Percentiles rank a stretch among this genome's conserved stretches.
Evolutionary conservation across 2,888 invertebrate species (phyloP).

Genomic region (Anthrax anthrax): DNA sequence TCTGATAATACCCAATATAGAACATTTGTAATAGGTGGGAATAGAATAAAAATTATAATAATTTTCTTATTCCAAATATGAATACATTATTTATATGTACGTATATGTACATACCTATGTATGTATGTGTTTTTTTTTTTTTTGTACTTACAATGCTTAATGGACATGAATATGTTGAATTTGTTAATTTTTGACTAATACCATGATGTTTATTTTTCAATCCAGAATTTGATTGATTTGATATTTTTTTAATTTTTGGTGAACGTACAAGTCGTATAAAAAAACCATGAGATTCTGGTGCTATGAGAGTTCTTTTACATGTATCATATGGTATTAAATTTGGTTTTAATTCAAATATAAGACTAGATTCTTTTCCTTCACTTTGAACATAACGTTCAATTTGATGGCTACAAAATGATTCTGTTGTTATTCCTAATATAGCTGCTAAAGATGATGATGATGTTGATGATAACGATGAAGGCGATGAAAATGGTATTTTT

Average conservation of each 20-base stretch:
- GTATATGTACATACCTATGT: constrained; percentile 8
- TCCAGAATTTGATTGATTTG: constrained; percentile 8
- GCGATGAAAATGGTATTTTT: background rate
- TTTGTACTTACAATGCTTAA: constrained; percentile 29
- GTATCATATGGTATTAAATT: constrained; percentile 18
- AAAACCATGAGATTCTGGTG: constrained; percentile 30
- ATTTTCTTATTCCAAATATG: no score
- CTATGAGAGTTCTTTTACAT: constrained; percentile 28
- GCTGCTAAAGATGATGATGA: background rate
- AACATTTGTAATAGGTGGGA: no score
- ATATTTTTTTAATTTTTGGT: constrained; percentile 20
- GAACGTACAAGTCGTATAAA: constrained; percentile 27
- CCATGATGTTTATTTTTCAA: background rate
- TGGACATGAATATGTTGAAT: constrained; percentile 24
- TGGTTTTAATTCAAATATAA: constrained; percentile 30
- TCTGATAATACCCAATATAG: no score
- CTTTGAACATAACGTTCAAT: constrained; percentile 30
- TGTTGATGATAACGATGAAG: background rate
- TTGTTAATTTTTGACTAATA: constrained; percentile 11
- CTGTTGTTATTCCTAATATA: constrained; percentile 17
- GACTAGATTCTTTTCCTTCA: constrained; percentile 32
- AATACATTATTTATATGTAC: no score
- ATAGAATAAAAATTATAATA: no score
- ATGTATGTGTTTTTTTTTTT: background rate
- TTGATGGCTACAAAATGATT: constrained; percentile 28